Conservation (phyloP, 2,797 vertebrate species). For the Scomberomorus guttatus region DNA sequence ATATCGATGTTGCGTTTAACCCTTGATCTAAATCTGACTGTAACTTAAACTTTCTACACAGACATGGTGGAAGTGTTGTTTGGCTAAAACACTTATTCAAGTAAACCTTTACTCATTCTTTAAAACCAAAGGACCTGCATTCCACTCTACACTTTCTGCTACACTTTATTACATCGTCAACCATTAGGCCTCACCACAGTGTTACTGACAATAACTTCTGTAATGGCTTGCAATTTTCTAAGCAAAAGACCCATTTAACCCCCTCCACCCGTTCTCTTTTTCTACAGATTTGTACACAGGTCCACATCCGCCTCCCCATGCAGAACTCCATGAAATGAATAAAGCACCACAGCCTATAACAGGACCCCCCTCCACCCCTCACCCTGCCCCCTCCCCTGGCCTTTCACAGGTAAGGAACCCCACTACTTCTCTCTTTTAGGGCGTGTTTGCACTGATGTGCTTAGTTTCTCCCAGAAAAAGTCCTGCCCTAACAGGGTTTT, state of each 20-base stretch:
- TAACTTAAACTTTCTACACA: no score
- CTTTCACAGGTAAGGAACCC: conserved; percentile 91
- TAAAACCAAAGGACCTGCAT: background rate
- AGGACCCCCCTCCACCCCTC: conserved; percentile 92
- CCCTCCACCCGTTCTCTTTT: background rate
- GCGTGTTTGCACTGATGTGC: background rate
- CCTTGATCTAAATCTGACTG: background rate
- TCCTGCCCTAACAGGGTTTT: background rate
- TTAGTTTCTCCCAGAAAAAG: conserved; percentile 9
- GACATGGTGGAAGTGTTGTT: no score
- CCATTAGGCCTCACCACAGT: background rate
- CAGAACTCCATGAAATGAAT: conserved; percentile 99
- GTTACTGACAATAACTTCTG: background rate
- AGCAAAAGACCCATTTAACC: background rate
- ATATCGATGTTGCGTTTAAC: background rate
- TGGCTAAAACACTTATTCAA: background rate
- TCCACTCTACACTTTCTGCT: background rate
- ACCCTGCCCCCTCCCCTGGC: conserved; percentile 96
- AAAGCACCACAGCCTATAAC: conserved; percentile 98
- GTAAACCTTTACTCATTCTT: background rate
- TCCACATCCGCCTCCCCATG: conserved; percentile 91
- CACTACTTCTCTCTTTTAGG: background rate
- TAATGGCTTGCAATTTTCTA: background rate
- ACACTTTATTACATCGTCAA: background rate
- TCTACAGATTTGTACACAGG: conserved; percentile 80